phyloP scores from a whole-genome alignment of 2,797 vertebrate genomes.

The Macroramphosus scolopax region DNA sequence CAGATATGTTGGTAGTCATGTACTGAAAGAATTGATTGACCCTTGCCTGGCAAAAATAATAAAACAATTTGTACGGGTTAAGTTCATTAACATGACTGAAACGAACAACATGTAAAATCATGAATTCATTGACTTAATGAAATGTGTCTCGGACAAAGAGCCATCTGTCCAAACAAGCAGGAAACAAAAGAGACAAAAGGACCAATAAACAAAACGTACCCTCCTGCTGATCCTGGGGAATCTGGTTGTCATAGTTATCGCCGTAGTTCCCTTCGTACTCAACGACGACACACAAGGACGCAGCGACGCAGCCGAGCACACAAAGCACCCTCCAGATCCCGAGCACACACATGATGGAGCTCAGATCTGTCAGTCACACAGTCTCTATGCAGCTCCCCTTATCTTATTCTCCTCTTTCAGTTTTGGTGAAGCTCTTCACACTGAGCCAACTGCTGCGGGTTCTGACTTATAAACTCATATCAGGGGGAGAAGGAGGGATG shows the following conservation, averaged over 20 bases:
- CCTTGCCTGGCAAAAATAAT: too few species aligned
- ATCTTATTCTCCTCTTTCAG: constrained; percentile 1
- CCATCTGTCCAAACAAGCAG: constrained; percentile 32
- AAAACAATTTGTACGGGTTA: too few species aligned
- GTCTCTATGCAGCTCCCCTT: constrained; percentile 9
- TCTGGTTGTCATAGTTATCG: constrained; percentile 60
- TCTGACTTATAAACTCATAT: constrained; percentile 56
- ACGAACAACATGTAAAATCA: not conserved
- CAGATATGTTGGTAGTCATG: too few species aligned
- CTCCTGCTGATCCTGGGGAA: constrained; percentile 49
- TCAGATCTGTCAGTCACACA: constrained; percentile 10
- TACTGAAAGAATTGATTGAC: too few species aligned
- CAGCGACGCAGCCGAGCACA: constrained; percentile 23
- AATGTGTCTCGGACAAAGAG: too few species aligned
- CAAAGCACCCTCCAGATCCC: constrained; percentile 42
- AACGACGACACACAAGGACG: constrained; percentile 25
- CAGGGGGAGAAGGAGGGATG: constrained; percentile 39
- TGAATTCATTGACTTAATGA: too few species aligned
- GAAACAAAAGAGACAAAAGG: constrained; percentile 1
- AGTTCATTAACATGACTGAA: too few species aligned
- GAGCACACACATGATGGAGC: constrained; percentile 38
- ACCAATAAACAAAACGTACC: constrained; percentile 51
- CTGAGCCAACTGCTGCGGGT: constrained; percentile 33
- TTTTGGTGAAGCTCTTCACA: constrained; percentile 22
- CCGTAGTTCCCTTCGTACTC: constrained; percentile 49